Evolutionary conservation across 2,888 invertebrate genomes (phyloP), one percentile per base, ranked within the genome.

Genomic region (Neoascia interrupta): DNA sequence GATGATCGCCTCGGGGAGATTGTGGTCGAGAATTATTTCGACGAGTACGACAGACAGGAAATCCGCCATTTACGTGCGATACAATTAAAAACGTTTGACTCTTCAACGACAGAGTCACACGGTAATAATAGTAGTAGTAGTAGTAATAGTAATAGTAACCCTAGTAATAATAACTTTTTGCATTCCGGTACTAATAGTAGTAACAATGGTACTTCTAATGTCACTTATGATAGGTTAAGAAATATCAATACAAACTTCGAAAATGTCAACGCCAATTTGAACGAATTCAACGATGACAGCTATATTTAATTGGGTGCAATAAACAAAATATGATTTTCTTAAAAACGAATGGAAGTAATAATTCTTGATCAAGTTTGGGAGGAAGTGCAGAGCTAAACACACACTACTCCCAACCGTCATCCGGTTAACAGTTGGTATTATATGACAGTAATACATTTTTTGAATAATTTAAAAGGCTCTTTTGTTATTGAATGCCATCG

Each of bases 21-120:
- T 82, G 84, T 87, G 84, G 87, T 87, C 79, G 87, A 87, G 82
- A 87, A 87, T 81, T 87, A 87, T 84, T 87, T 87, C 81, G 86
- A 87, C 83, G 87, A 87, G 84, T 87, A 87, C 81, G 87, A 87
- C 82, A 87, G 87, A 84, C 87, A 87, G 86, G 87, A 87, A 86
- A 87, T 87, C 85, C 87, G 84, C 83, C 82, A 81, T 72, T 82
- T 79, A 79, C 83, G 83, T 81, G 82, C 82, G 81, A 82, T 82
- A 82, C 76, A 82, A 81, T 70, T 82, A 74, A 79, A 81, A 70
- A 82, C 75, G 36, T 74, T 80, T 73, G 80, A 69, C 69, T 58
- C 74, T 73, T 80, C 63, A 76, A 64, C 66, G 73, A 54, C 43
- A 73, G 72, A 61, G 72, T 69, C 58, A 75, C 61, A 83, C 74